These are phyloP conservation scores for Streptopelia turtur DNA, from an alignment of 2,797 vertebrate species.

Conservation along the genomic window DNA sequence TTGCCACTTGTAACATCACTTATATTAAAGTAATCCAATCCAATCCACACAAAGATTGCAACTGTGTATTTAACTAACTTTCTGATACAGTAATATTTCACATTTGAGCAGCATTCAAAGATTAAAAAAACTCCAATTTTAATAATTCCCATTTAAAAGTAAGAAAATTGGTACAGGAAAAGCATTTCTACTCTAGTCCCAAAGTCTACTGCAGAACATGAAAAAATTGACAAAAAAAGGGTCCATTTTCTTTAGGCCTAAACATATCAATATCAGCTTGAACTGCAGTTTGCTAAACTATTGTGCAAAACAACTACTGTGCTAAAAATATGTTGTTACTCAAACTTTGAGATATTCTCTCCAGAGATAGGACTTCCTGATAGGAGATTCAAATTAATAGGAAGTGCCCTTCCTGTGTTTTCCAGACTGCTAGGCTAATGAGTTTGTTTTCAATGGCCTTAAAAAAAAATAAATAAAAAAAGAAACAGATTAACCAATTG, in stretches of 20 bases:
- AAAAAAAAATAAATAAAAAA: background rate
- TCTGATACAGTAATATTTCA: background rate
- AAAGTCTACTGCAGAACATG: background rate
- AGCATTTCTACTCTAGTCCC: background rate
- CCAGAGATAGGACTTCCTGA: slow-evolving; percentile 51
- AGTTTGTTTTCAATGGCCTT: slow-evolving; percentile 26
- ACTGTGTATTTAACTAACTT: background rate
- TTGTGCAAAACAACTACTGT: background rate
- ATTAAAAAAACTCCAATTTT: background rate
- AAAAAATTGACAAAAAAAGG: background rate
- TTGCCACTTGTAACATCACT: background rate
- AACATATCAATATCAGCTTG: background rate
- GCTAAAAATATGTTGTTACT: slow-evolving; percentile 57
- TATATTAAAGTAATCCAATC: background rate
- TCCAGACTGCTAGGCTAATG: slow-evolving; percentile 20
- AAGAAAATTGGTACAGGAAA: background rate
- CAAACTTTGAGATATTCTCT: slow-evolving; percentile 41
- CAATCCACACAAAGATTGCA: background rate
- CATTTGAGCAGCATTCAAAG: background rate
- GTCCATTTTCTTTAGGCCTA: background rate
- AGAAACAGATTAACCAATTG: background rate
- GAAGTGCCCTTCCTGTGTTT: slow-evolving; percentile 64
- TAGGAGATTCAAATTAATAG: slow-evolving; percentile 55
- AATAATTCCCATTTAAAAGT: background rate
- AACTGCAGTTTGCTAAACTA: slow-evolving; percentile 3